Base-by-base conservation (phyloP, 53 echinoderm and acorn worm species). In the Paracentrotus lividus region DNA sequence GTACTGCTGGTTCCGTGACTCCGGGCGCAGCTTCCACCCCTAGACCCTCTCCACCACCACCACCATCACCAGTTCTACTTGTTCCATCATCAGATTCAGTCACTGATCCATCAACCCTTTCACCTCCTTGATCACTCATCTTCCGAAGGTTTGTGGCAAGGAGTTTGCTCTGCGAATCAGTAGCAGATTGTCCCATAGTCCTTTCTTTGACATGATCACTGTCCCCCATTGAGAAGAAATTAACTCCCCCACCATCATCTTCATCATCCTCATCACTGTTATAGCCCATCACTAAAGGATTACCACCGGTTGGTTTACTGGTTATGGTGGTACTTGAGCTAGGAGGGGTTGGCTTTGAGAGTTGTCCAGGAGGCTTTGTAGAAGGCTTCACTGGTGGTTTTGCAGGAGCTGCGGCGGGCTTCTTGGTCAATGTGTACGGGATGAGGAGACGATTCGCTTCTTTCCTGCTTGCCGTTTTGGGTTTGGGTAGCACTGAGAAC, bases 391-490 rank as follows among this genome's bases (percentile, higher is more conserved):
- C 78, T 72, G 94, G 64, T 23, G 91, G 61, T 14, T 49, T 45
- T 18, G 52, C 52, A 4, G 95, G 88, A 45, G 85, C 64, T 38
- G 77, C 52, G 8, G 93, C 40, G 31, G 93, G 94, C 47, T 93
- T 96, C 96, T 95, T 97, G 51, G 98, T 97, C 90, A 98, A 87
- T 16, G 98, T 96, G 93, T 98, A 93, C 5, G 98, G 98, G 51
- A 98, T 93, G 34, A 98, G 97, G 16, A 94, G 93, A 24, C 98
- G 95, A 65, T 97, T 96, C 69, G 96, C 85, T 93, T 97, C 95
- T 43, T 95, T 98, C 29, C 94, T 20, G 54, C 93, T 91, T 33
- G 96, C 96, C 57, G 90, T 94, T 61, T 93, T 94, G 27, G 97
- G 98, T 69, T 98, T 94, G 31, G 98, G 98, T 32, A 97, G 95